Evolutionary conservation across 2,888 invertebrate genomes (phyloP), one percentile per base, ranked within the genome.

Genomic region (Agrochola macilenta): DNA sequence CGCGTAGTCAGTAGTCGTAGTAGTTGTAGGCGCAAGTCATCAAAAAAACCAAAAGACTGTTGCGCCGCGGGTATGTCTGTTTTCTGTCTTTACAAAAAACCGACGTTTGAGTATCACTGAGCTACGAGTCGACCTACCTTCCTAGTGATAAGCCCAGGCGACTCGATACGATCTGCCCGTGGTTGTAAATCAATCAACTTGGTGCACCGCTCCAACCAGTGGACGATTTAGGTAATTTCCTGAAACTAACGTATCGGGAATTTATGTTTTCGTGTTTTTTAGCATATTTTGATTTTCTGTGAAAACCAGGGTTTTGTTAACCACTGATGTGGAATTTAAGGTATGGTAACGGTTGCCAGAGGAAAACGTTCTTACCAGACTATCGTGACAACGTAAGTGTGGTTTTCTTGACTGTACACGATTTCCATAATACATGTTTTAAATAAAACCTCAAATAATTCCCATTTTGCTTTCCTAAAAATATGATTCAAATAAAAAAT

Each of bases 161-260:
- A 7, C 9, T 46, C 26, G 76, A 84, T 84, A 73, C 61, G 65
- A 69, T 61, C 57, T 58, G 35, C 43, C 69, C 17, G 61, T 26
- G 4, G 69, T 54, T 63, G 49, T 83, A 76, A 83, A 83, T 85
- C 81, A 81, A 81, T 20, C 23, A 46, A 35, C 54, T 63, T 35
- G 63, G 57, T 68, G n/a, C 61, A 60, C 61, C n/a, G 43, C 63
- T 30, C n/a, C 30, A n/a, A 12, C 52, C 30, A 11, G 14, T 71
- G 60, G 60, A 14, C 39, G 39, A 63, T 85, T 73, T 54, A 70
- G n/a, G n/a, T n/a, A n/a, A 83, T 83, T 85, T 81, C 83, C 83
- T 85, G 81, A 52, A 70, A 52, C 30, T 69, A 70, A 11, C 43
- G 49, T 76, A 63, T 63, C 35, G 58, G 26, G 49, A 69, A 76